Evolutionary conservation across 2,113 vertebrate species (phyloP), one percentile per base, ranked within the genome.

Genomic region (Stigmatopora nigra): DNA sequence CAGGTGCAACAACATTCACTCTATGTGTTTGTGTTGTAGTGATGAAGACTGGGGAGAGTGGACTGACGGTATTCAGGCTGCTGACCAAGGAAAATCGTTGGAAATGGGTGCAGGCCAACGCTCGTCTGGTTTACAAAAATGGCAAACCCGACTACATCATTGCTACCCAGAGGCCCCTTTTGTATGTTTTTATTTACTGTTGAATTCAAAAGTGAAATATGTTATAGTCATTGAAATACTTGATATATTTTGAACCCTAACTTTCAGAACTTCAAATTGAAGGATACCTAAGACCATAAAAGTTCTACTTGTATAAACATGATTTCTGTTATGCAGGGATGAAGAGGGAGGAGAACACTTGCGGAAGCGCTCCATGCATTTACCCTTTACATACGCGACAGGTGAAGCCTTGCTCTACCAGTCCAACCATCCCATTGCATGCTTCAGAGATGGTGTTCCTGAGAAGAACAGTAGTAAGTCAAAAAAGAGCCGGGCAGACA

Each of bases 341-440:
- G 91, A 93, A 72, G 92, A 94, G 71, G 92, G 92, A 68, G 91
- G 90, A 36, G 92, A 93, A 46, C 90, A 94, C 72, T 75, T 94
- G 79, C 78, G 7, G 17, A 93, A 93, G 61, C 88, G 90, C 3
- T 91, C 92, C 41, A 70, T 90, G 83, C 91, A 91, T 52, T 89
- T 93, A 20, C 93, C 92, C 0, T 94, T 95, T 44, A 93, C 92
- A 49, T 93, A 91, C 35, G 84, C 91, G 2, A 94, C 91, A 0
- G 93, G 92, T 4, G 93, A 94, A 67, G 92, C 91, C 0, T 76
- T 94, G 65, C 88, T 93, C 2, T 93, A 94, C 75, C 91, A 93
- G 78, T 90, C 78, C 10, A 45, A 84, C 77, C 86, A 82, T 64
- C 89, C 89, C 31, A 81, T 87, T 1, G 78, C 84, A 7, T 80